Evolutionary conservation across 2,113 vertebrate genomes (phyloP).

Genomic region (cattle (Bos taurus)): ARS-UCD2.0 NC_037340.1:7080501-7081000

Average conservation of each 20-base stretch:
- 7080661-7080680: constrained; percentile 62
- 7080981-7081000: constrained; percentile 67
- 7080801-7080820: constrained; percentile 44
- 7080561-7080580: neutral
- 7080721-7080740: constrained; percentile 77
- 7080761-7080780: constrained; percentile 77
- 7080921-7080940: constrained; percentile 34
- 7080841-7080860: constrained; percentile 37
- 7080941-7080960: constrained; percentile 50
- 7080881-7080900: constrained; percentile 53
- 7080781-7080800: constrained; percentile 71
- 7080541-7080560: constrained; percentile 32
- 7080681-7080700: constrained; percentile 42
- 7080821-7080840: constrained; percentile 68
- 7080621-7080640: constrained; percentile 58
- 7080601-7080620: constrained; percentile 55
- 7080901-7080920: constrained; percentile 33
- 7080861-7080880: constrained; percentile 42
- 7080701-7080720: constrained; percentile 67
- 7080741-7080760: constrained; percentile 67
- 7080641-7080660: constrained; percentile 65
- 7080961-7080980: constrained; percentile 48
- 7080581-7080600: neutral
- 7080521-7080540: constrained; percentile 27
- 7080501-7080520: constrained; percentile 18